Evolutionary conservation across 2,797 vertebrate genomes (phyloP).

Genomic region (Myotis findleyi): DNA sequence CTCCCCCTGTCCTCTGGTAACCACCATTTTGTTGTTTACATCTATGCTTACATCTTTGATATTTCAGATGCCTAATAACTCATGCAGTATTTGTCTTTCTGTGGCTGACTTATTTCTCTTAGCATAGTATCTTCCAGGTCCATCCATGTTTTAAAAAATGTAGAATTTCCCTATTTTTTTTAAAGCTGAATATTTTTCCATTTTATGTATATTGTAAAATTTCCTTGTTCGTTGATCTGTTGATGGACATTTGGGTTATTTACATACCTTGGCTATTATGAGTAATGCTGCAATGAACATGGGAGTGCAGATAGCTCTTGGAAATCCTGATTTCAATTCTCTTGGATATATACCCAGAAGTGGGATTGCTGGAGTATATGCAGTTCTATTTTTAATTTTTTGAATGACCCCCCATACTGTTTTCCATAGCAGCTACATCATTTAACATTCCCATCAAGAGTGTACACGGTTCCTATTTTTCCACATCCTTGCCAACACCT

Average conservation of each 20-base stretch:
- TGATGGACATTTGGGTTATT: not conserved
- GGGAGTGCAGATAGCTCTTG: not conserved
- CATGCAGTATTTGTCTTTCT: not conserved
- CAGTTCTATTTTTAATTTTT: conserved; percentile 5
- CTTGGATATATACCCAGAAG: not conserved
- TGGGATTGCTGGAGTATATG: not conserved
- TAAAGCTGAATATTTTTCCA: not conserved
- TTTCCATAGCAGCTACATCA: not conserved
- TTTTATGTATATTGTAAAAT: not conserved
- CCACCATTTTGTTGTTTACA: not conserved
- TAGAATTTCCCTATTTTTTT: not conserved
- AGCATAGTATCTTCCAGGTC: not conserved
- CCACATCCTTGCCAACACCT: not conserved
- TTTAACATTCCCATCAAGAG: not conserved
- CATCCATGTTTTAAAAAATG: not conserved
- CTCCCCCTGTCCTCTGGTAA: not conserved
- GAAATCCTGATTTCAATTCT: not conserved
- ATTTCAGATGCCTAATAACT: not conserved
- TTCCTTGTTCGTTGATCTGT: not conserved
- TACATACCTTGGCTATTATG: not conserved
- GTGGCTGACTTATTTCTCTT: not conserved
- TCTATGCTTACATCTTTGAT: not conserved
- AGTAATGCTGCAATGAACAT: not conserved
- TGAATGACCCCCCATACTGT: not conserved
- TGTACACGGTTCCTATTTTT: not conserved